Percentiles rank a stretch among this genome's conserved stretches.
phyloP scores from a whole-genome alignment of 35 echinoderm and acorn worm species.

The Lytechinus pictus region DNA sequence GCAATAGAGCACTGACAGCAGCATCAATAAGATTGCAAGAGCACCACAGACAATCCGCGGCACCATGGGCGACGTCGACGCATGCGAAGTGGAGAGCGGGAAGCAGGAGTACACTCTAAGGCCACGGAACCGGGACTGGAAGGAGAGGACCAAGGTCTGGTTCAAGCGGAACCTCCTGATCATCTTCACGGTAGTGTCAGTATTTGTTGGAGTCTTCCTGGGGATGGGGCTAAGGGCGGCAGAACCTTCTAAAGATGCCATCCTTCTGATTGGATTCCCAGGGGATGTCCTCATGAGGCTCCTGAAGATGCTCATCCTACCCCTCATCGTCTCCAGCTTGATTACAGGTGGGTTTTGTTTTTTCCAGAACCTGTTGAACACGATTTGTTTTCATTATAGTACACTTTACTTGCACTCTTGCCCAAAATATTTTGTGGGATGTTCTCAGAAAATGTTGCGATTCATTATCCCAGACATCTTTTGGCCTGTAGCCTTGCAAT shows the following conservation, averaged over 20 bases:
- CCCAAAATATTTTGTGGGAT: too few relatives aligned
- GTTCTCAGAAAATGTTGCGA: too few relatives aligned
- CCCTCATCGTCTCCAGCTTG: conserved; percentile 87
- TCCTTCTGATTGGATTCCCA: conserved; percentile 87
- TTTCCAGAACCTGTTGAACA: not conserved
- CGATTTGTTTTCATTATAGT: too few relatives aligned
- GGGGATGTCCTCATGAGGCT: conserved; percentile 92
- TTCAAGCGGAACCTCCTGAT: conserved; percentile 72
- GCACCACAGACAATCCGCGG: not conserved
- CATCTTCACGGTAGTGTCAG: conserved; percentile 69
- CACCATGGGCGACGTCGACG: conserved; percentile 22
- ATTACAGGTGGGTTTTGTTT: conserved; percentile 91
- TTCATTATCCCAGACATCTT: too few relatives aligned
- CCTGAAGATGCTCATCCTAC: conserved; percentile 94
- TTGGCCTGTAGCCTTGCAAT: too few relatives aligned
- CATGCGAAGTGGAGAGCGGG: conserved; percentile 59
- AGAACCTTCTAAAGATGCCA: conserved; percentile 72
- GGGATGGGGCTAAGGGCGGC: conserved; percentile 71
- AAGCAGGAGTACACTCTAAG: conserved; percentile 60
- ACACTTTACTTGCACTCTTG: too few relatives aligned
- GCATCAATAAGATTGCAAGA: not conserved
- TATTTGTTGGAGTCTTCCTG: conserved; percentile 70
- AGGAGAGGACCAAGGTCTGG: conserved; percentile 69
- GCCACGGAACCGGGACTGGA: conserved; percentile 22
- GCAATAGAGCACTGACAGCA: not conserved